Conservation (phyloP, 2,888 invertebrate species). For the Stenichneumon culpator region DNA sequence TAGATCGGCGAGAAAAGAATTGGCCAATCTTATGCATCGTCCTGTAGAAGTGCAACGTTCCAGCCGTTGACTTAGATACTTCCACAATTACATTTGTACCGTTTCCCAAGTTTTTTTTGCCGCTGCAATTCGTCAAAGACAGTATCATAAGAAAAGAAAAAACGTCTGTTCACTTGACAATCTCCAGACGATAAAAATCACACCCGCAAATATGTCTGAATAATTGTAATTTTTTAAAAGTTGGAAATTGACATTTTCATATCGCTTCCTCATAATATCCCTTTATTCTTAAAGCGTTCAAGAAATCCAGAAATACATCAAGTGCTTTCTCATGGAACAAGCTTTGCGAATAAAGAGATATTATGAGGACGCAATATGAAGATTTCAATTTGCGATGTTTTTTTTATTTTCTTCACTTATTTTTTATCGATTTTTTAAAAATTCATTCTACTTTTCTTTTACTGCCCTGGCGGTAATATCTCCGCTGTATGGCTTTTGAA, state of each 20-base stretch:
- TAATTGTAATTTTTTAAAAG: neutral
- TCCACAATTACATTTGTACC: slow-evolving; percentile 44
- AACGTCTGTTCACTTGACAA: neutral
- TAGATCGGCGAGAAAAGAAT: neutral
- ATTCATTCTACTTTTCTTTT: no score
- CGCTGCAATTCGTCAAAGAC: slow-evolving; percentile 1
- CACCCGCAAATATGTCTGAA: neutral
- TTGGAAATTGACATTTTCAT: neutral
- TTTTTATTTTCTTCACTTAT: no score
- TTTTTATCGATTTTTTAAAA: no score
- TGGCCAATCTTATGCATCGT: neutral
- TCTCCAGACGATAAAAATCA: neutral
- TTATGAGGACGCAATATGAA: no score
- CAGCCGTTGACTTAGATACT: neutral
- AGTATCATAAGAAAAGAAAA: neutral
- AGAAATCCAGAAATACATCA: no score
- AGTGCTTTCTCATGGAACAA: no score
- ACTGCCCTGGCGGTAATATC: no score
- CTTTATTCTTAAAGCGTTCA: no score
- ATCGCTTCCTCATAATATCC: no score
- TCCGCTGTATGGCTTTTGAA: no score
- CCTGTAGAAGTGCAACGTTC: neutral
- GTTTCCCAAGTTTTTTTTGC: slow-evolving; percentile 61
- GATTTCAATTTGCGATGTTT: no score
- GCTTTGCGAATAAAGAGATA: no score